phyloP scores from a whole-genome alignment of 2,888 invertebrate species.

The Nomada hirtipes region DNA sequence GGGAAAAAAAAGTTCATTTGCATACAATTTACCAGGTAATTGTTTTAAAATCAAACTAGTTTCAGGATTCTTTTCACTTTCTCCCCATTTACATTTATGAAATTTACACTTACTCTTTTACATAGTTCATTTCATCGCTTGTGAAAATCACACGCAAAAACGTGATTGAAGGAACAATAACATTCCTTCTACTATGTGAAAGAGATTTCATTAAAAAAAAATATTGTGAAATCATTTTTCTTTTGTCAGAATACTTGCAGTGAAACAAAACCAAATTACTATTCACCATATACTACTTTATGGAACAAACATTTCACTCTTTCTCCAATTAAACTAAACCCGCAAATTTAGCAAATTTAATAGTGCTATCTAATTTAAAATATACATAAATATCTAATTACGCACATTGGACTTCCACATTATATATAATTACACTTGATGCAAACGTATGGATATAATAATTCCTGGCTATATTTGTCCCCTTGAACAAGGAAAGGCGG shows the following conservation, averaged over 20 bases:
- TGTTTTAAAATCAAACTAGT: not conserved
- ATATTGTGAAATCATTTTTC: not conserved
- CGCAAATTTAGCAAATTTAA: too few species aligned
- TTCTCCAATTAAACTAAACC: too few species aligned
- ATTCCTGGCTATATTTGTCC: not conserved
- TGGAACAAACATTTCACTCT: too few species aligned
- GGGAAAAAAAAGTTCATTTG: slow-evolving; percentile 13
- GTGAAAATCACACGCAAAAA: not conserved
- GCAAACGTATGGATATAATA: too few species aligned
- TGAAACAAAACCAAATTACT: not conserved
- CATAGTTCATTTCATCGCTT: slow-evolving; percentile 3
- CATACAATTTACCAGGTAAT: slow-evolving; percentile 19
- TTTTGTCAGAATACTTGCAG: not conserved
- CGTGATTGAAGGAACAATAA: slow-evolving; percentile 13
- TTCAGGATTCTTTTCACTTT: slow-evolving; percentile 31
- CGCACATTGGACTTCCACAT: too few species aligned
- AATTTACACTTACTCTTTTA: not conserved
- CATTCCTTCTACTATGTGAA: not conserved
- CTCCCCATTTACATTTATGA: slow-evolving; percentile 20
- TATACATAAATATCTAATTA: too few species aligned
- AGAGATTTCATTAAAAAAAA: not conserved
- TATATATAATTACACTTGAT: too few species aligned
- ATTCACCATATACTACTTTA: not conserved
- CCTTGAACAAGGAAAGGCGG: not conserved
- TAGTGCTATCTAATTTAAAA: too few species aligned